These are phyloP conservation scores for Phaethon lepturus DNA, from an alignment of 2,113 vertebrate species.

Conservation along the genomic window DNA sequence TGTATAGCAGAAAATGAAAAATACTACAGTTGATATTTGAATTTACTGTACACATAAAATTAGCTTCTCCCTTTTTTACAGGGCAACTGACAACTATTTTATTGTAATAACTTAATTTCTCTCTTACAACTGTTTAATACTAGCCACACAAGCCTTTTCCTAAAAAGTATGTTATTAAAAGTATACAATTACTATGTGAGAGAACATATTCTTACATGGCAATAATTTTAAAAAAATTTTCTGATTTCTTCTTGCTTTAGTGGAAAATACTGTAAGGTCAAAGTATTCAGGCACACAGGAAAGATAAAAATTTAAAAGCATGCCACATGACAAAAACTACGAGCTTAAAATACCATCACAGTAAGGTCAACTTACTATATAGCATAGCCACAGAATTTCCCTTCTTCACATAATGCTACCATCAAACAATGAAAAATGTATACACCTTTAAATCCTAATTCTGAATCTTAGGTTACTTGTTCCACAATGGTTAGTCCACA, in stretches of 20 bases:
- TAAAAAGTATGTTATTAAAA: background rate
- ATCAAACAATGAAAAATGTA: background rate
- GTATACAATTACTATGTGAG: background rate
- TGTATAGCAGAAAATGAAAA: background rate
- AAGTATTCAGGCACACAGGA: background rate
- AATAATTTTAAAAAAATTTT: background rate
- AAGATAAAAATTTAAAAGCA: background rate
- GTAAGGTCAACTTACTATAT: background rate
- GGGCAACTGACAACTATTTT: background rate
- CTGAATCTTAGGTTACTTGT: background rate
- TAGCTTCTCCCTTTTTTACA: background rate
- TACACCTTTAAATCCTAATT: background rate
- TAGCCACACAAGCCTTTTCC: background rate
- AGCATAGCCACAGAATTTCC: background rate
- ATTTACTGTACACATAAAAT: background rate
- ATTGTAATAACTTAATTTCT: background rate
- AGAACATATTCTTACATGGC: background rate
- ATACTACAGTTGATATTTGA: background rate
- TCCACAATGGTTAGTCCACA: background rate
- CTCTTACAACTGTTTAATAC: background rate
- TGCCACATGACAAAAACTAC: background rate
- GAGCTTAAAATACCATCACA: background rate
- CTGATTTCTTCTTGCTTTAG: background rate
- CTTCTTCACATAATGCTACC: background rate
- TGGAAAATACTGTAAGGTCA: background rate